A percentile compares a stretch with the other conserved stretches of the same genome.
phyloP scores from a whole-genome alignment of 2,113 vertebrate species.

The Hemibates koningsi region DNA sequence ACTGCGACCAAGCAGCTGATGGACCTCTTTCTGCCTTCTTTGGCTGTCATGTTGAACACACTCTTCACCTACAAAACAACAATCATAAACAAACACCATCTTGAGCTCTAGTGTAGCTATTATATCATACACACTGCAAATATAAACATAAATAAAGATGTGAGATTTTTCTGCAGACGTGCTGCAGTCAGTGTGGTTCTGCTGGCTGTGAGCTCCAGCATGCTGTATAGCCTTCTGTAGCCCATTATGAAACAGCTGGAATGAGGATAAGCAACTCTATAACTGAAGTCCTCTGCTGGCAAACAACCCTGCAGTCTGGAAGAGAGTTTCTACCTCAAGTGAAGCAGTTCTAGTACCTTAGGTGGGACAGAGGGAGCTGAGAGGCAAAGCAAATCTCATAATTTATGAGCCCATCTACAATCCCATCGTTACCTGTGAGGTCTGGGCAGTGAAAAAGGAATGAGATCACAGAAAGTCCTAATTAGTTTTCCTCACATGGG shows the following conservation, averaged over 20 bases:
- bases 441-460: not conserved
- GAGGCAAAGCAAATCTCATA: not conserved
- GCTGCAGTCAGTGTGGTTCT: not conserved
- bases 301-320: not conserved
- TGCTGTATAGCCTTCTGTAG: not conserved
- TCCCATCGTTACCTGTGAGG: not conserved
- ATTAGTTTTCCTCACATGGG: not conserved
- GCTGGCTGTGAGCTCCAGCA: not conserved
- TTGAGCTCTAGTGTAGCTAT: not conserved
- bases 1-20: constrained; percentile 84
- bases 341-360: not conserved
- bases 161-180: not conserved
- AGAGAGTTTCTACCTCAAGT: not conserved
- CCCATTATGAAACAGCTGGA: not conserved
- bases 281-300: not conserved
- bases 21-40: constrained; percentile 88
- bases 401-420: not conserved
- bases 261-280: not conserved
- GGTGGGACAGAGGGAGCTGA: not conserved
- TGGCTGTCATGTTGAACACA: constrained; percentile 94
- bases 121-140: not conserved
- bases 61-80: constrained; percentile 79
- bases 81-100: not conserved
- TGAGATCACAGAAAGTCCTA: not conserved
- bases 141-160: not conserved